Conservation (phyloP, 2,113 vertebrate genomes). For the Neopipo cinnamomea region DNA sequence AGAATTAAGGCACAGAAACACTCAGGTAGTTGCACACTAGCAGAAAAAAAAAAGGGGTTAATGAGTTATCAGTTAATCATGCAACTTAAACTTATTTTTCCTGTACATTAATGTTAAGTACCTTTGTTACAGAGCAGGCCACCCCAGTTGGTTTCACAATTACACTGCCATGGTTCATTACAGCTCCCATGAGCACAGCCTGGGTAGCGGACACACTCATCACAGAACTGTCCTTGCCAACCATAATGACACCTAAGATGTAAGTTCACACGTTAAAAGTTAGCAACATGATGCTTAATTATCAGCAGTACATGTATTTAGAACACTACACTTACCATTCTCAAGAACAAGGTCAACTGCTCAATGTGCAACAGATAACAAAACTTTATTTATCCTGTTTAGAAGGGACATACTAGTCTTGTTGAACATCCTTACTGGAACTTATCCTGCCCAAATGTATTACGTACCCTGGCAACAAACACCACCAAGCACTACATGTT, state of each 20-base stretch:
- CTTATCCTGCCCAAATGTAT: not conserved
- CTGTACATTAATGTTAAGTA: slow-evolving; percentile 64
- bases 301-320: slow-evolving; percentile 32
- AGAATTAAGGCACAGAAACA: slow-evolving; percentile 37
- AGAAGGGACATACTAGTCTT: not conserved
- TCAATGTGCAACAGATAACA: slow-evolving; percentile 12
- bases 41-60: not conserved
- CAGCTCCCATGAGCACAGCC: slow-evolving; percentile 95
- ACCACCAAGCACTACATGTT: not conserved
- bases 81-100: slow-evolving; percentile 33
- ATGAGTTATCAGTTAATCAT: slow-evolving; percentile 51
- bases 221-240: slow-evolving; percentile 92
- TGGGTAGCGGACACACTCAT: slow-evolving; percentile 89
- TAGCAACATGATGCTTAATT: slow-evolving; percentile 52
- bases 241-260: slow-evolving; percentile 89
- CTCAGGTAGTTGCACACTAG: not conserved
- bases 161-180: slow-evolving; percentile 87
- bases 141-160: slow-evolving; percentile 97
- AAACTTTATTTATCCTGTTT: slow-evolving; percentile 4
- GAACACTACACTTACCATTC: slow-evolving; percentile 43
- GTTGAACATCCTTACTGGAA: not conserved
- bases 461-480: not conserved
- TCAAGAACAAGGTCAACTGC: slow-evolving; percentile 13
- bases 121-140: slow-evolving; percentile 96
- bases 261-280: slow-evolving; percentile 58